phyloP scores from a whole-genome alignment of 2,888 invertebrate species.

The Torymus texanus region DNA sequence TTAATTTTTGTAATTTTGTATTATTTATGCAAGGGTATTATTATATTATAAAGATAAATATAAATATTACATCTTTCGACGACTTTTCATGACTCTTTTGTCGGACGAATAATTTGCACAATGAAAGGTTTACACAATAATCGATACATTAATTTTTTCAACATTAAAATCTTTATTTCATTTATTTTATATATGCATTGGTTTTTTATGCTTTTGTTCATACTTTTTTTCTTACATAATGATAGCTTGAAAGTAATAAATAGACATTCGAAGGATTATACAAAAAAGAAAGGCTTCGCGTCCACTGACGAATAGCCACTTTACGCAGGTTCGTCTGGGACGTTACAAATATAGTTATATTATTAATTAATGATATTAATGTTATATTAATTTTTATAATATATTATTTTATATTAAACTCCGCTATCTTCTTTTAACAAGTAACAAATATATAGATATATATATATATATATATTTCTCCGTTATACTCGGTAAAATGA shows the following conservation, averaged over 20 bases:
- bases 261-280: constrained; percentile 44
- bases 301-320: not conserved
- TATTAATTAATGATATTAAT: constrained; percentile 52
- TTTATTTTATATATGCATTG: constrained; percentile 46
- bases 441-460: constrained; percentile 59
- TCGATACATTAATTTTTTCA: constrained; percentile 2
- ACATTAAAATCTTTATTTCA: constrained; percentile 47
- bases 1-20: too few species aligned
- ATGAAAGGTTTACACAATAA: not conserved
- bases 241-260: constrained; percentile 45
- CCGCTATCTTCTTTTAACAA: constrained; percentile 58
- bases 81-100: too few species aligned
- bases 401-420: constrained; percentile 49
- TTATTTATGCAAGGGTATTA: too few species aligned
- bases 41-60: too few species aligned
- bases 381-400: constrained; percentile 46
- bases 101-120: too few species aligned
- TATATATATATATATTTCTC: constrained; percentile 36
- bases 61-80: too few species aligned
- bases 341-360: constrained; percentile 18
- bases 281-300: constrained; percentile 29
- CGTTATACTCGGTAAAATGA: constrained; percentile 48
- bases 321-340: not conserved
- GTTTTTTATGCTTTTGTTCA: constrained; percentile 40
- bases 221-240: constrained; percentile 20